Evolutionary conservation across 2,113 vertebrate genomes (phyloP).

Genomic region (Cyanocitta stelleri): DNA sequence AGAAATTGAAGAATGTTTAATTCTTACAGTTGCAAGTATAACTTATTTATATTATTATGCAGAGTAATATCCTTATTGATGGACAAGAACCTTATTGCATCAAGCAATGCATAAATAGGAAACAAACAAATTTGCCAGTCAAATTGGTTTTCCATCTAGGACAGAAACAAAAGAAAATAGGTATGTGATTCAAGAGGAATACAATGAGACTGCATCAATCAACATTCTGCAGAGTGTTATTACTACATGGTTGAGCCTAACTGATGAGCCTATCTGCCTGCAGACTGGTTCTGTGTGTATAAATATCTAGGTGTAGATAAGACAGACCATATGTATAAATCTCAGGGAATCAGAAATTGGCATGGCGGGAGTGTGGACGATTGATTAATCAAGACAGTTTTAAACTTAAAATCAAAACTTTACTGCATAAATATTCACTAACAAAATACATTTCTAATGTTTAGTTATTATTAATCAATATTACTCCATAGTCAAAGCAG

Average conservation of each 20-base stretch:
- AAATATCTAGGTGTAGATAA: not conserved
- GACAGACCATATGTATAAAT: not conserved
- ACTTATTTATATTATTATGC: not conserved
- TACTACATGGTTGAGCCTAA: not conserved
- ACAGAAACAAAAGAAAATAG: not conserved
- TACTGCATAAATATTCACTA: slow-evolving; percentile 17
- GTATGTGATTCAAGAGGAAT: not conserved
- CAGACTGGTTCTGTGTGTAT: not conserved
- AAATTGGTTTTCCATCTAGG: not conserved
- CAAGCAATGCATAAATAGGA: not conserved
- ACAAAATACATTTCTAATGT: not conserved
- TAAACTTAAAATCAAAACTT: slow-evolving; percentile 22
- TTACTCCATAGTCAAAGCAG: not conserved
- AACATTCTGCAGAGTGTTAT: not conserved
- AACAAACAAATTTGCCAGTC: not conserved
- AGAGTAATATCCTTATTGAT: not conserved
- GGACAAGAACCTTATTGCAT: not conserved
- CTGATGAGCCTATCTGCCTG: not conserved
- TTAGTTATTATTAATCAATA: not conserved
- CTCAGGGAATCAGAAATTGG: not conserved
- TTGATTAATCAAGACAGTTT: not conserved
- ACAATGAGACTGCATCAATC: not conserved
- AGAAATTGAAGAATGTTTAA: not conserved
- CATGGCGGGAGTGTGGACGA: fast-evolving
- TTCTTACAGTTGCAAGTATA: not conserved